These are phyloP conservation scores for Butorides virescens DNA, from an alignment of 2,113 vertebrate species.

Conservation along the genomic window DNA sequence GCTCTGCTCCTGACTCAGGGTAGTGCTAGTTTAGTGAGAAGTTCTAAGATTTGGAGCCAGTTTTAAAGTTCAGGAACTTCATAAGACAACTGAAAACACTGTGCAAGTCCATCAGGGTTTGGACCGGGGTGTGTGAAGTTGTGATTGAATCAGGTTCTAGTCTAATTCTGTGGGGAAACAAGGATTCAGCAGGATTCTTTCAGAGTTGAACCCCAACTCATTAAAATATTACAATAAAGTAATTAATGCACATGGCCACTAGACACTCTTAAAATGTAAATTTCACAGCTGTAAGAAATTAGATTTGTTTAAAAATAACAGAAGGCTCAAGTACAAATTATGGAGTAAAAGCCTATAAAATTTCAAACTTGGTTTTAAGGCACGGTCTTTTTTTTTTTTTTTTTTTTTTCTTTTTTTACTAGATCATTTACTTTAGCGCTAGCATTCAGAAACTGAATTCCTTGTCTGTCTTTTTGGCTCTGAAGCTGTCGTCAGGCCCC, in stretches of 20 bases:
- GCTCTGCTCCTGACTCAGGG: not conserved
- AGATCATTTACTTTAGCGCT: constrained; percentile 4
- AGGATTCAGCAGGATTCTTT: constrained; percentile 51
- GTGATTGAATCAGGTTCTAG: constrained; percentile 22
- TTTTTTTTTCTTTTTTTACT: not conserved
- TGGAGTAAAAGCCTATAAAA: constrained; percentile 65
- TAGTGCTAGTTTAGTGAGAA: not conserved
- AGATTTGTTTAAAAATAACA: constrained; percentile 74
- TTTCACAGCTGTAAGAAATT: constrained; percentile 73
- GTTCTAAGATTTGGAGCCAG: not conserved
- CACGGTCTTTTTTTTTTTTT: not conserved
- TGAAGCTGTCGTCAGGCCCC: not conserved
- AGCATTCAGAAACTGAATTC: not conserved
- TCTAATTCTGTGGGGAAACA: constrained; percentile 52
- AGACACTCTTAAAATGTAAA: constrained; percentile 72
- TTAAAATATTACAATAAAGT: constrained; percentile 72
- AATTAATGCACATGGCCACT: constrained; percentile 70
- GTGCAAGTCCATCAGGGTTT: constrained; percentile 4
- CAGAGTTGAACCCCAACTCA: constrained; percentile 66
- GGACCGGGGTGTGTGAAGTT: not conserved
- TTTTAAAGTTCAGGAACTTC: not conserved
- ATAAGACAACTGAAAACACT: not conserved
- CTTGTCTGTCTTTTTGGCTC: not conserved
- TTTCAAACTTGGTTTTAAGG: constrained; percentile 65
- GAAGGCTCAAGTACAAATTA: constrained; percentile 66